phyloP scores from a whole-genome alignment of 2,888 invertebrate genomes.

The Phrixothrix hirtus region DNA sequence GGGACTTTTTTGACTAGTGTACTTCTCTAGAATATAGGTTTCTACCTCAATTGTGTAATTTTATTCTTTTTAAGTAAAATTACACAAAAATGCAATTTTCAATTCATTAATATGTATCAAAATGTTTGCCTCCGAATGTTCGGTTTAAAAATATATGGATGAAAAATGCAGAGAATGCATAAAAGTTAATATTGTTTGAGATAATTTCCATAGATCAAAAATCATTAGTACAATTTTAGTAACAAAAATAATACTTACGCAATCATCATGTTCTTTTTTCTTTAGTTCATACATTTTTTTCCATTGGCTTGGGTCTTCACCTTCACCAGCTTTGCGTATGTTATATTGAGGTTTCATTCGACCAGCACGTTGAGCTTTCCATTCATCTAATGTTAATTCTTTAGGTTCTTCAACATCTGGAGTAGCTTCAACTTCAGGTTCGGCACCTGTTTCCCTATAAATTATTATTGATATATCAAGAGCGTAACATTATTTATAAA shows the following conservation, averaged over 20 bases:
- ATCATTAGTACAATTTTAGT: neutral
- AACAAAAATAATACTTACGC: conserved; percentile 37
- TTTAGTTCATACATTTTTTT: conserved; percentile 85
- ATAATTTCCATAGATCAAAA: too few species aligned
- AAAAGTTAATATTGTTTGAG: too few species aligned
- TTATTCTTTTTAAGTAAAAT: too few species aligned
- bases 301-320: conserved; percentile 89
- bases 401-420: conserved; percentile 76
- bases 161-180: too few species aligned
- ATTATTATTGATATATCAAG: too few species aligned
- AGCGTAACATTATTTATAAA: conserved; percentile 14
- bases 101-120: neutral
- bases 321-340: conserved; percentile 91
- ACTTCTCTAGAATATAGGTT: too few species aligned
- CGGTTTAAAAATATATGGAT: neutral
- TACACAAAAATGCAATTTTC: too few species aligned
- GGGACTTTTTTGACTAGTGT: too few species aligned
- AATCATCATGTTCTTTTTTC: conserved; percentile 68
- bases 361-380: conserved; percentile 83
- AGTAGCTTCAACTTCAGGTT: conserved; percentile 45
- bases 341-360: conserved; percentile 87
- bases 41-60: too few species aligned
- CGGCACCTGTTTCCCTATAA: conserved; percentile 48
- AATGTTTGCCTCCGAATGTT: neutral
- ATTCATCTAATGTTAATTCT: conserved; percentile 92